Base-by-base conservation (phyloP, 2,797 vertebrate species). In the Poeciliopsis presidionis region DNA sequence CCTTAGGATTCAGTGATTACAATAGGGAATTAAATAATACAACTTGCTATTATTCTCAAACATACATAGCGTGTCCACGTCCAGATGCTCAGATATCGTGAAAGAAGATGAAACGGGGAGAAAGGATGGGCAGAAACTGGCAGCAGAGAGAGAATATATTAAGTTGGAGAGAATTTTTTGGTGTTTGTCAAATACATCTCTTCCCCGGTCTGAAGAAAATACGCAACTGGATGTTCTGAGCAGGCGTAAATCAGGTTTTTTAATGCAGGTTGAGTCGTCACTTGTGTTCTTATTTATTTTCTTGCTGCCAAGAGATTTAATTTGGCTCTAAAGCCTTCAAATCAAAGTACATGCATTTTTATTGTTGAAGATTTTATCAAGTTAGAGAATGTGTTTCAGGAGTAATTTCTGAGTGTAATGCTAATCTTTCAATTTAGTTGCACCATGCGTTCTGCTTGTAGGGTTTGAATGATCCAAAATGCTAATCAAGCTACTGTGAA, bases 21-120 rank as follows among this genome's bases (percentile, higher is more conserved):
- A 85, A 51, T 11, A 75, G 76, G 78, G 82, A 92, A 77, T 82
- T 81, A 87, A 91, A 91, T 86, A 89, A 87, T 84, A 87, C 47
- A 89, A 88, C 86, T 91, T 78, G 77, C 81, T 86, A 87, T 92
- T 84, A 90, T 84, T 89, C 84, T 93, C 86, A 89, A 90, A 92
- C 79, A 88, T 85, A 89, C 91, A 93, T 86, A 86, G 83, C 69
- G 59, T 83, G 83, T 90, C 84, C 59, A 53, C 81, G 86, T 89
- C 87, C 71, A 86, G 81, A 89, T 89, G 87, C 83, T 72, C 82
- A 25, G 85, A 92, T 92, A 90, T 16, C 86, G 76, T 3, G 55
- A 87, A 86, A 87, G 84, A 86, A 81, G 82, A 86, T 84, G 45
- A 39, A 59, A 83, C 76, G 81, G 81, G 84, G 81, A 87, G 81